Percentiles rank a stretch among this genome's conserved stretches.
Conservation (phyloP, 1,140 invertebrate genomes). For the Heliconius nattereri region DNA sequence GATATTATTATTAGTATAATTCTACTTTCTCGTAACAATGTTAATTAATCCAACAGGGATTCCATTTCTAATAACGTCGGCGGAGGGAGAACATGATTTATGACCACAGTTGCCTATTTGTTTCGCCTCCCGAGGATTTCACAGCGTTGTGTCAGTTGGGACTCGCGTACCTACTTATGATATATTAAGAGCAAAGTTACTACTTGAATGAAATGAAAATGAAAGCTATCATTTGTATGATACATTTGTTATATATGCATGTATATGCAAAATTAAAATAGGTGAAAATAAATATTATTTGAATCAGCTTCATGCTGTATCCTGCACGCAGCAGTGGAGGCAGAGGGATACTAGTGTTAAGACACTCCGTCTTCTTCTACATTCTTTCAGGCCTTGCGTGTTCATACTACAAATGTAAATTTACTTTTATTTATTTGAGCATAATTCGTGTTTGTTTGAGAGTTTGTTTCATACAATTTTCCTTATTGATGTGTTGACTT, state of each 20-base stretch:
- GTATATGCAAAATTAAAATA: too few relatives aligned
- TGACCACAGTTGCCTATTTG: constrained; percentile 45
- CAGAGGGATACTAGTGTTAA: too few relatives aligned
- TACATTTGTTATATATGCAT: too few relatives aligned
- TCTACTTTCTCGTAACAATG: constrained; percentile 43
- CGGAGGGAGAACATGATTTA: constrained; percentile 46
- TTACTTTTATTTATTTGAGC: not conserved
- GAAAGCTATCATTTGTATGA: not conserved
- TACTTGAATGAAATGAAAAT: constrained; percentile 13
- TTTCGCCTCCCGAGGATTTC: constrained; percentile 41
- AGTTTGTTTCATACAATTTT: not conserved
- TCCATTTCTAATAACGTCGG: constrained; percentile 42
- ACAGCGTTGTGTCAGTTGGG: constrained; percentile 34
- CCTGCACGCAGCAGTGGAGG: too few relatives aligned
- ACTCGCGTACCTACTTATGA: constrained; percentile 22
- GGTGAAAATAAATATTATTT: too few relatives aligned
- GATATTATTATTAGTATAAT: constrained; percentile 42
- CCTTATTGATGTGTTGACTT: not conserved
- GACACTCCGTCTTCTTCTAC: too few relatives aligned
- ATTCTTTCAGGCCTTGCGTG: too few relatives aligned
- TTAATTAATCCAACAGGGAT: constrained; percentile 47
- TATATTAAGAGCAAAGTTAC: not conserved
- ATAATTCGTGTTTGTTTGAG: not conserved
- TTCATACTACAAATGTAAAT: not conserved
- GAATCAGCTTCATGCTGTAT: too few relatives aligned